Evolutionary conservation across 2,113 vertebrate genomes (phyloP).

Genomic region (Elephas maximus): DNA sequence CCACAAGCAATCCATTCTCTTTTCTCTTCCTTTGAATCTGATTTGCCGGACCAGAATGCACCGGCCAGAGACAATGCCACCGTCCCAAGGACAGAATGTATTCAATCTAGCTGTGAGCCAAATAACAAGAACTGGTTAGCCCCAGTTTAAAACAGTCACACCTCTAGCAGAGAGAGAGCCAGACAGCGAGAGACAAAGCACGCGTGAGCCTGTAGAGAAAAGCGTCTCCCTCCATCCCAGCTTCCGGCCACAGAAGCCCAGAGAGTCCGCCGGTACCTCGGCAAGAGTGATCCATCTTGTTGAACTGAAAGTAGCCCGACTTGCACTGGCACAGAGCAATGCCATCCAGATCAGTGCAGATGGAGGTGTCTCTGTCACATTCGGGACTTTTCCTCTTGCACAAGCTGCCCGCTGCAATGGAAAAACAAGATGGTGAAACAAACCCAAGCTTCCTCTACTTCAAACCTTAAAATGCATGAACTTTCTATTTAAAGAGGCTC

Average conservation of each 20-base stretch:
- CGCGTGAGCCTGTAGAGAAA: background rate
- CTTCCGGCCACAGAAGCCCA: background rate
- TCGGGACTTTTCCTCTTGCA: slow-evolving; percentile 92
- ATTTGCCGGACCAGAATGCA: slow-evolving; percentile 49
- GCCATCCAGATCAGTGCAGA: slow-evolving; percentile 92
- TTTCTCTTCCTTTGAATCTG: slow-evolving; percentile 65
- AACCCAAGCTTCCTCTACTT: background rate
- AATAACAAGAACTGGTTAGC: slow-evolving; percentile 64
- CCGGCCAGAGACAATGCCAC: slow-evolving; percentile 84
- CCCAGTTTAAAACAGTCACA: slow-evolving; percentile 70
- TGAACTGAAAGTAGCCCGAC: slow-evolving; percentile 96
- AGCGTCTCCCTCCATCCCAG: background rate
- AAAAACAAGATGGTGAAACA: slow-evolving; percentile 56
- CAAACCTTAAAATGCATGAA: background rate
- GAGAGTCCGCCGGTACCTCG: slow-evolving; percentile 88
- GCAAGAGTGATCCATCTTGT: slow-evolving; percentile 94
- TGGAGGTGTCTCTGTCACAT: slow-evolving; percentile 93
- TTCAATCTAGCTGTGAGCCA: slow-evolving; percentile 56
- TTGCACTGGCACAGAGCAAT: slow-evolving; percentile 93
- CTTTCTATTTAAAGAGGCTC: slow-evolving; percentile 1
- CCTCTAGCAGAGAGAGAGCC: background rate
- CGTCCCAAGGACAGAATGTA: slow-evolving; percentile 74
- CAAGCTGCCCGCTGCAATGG: slow-evolving; percentile 91
- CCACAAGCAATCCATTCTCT: slow-evolving; percentile 69
- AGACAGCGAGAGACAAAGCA: too few relatives aligned